phyloP scores from a whole-genome alignment of 64 coral and sea anemone species.

The Trachythela sp. region DNA sequence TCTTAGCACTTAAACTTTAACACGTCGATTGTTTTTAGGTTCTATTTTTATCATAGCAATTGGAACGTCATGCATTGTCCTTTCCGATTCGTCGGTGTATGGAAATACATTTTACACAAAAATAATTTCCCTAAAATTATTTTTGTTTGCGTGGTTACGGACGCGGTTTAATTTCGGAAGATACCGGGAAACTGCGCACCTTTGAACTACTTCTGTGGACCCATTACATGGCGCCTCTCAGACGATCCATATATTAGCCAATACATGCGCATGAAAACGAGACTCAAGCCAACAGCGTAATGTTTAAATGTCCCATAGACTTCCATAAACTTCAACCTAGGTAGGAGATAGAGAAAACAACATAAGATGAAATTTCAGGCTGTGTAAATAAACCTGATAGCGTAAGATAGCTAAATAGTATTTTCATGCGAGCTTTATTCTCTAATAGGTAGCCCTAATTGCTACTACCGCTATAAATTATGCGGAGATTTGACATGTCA shows the following conservation, averaged over 20 bases:
- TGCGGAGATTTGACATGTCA: not conserved
- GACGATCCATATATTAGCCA: not conserved
- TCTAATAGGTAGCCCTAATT: not conserved
- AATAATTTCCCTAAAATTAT: too few relatives aligned
- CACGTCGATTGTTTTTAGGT: too few relatives aligned
- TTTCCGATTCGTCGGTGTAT: not conserved
- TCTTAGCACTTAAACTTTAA: too few relatives aligned
- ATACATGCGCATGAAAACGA: not conserved
- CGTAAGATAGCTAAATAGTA: not conserved
- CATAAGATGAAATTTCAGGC: not conserved
- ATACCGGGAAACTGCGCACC: not conserved
- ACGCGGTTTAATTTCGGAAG: not conserved
- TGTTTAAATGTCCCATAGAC: not conserved
- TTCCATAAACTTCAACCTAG: not conserved
- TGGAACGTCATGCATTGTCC: not conserved
- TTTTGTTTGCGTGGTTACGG: not conserved
- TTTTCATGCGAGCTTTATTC: not conserved
- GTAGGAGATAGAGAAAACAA: not conserved
- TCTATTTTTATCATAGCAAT: too few relatives aligned
- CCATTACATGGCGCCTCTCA: not conserved
- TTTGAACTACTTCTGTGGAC: not conserved
- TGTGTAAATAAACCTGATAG: not conserved
- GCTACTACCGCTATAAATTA: conserved; percentile 25
- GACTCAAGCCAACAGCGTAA: too few relatives aligned
- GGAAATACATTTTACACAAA: not conserved